These are phyloP conservation scores for Apogon hyalosoma DNA, from an alignment of 2,797 vertebrate genomes.

Conservation along the genomic window DNA sequence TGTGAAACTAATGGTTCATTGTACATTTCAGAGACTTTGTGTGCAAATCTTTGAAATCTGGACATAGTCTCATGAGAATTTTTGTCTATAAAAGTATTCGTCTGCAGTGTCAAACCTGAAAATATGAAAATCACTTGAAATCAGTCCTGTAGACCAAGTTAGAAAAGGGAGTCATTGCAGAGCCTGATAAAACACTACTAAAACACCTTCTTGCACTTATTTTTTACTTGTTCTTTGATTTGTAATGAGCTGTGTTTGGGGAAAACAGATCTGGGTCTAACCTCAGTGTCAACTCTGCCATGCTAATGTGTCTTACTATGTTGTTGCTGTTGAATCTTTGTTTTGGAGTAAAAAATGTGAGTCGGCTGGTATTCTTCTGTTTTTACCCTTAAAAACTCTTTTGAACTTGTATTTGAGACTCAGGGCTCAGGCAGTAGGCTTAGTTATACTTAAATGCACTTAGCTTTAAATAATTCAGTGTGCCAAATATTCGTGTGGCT, in stretches of 20 bases:
- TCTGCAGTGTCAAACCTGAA: too few species aligned
- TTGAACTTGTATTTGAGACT: too few species aligned
- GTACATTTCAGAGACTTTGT: too few species aligned
- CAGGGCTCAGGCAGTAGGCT: conserved; percentile 7
- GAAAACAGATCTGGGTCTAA: neutral
- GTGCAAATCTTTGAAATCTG: too few species aligned
- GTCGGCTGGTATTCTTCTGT: too few species aligned
- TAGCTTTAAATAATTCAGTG: neutral
- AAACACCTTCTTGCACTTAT: neutral
- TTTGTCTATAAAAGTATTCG: too few species aligned
- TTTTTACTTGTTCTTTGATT: neutral
- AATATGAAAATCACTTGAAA: too few species aligned
- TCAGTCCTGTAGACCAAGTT: too few species aligned
- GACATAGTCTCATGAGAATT: too few species aligned
- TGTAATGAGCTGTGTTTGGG: neutral
- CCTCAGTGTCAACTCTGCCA: neutral
- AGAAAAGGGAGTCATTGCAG: too few species aligned
- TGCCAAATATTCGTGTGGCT: neutral
- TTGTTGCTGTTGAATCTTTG: neutral
- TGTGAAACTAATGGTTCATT: too few species aligned
- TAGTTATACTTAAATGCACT: neutral
- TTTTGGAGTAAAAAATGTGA: neutral
- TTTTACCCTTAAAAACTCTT: too few species aligned
- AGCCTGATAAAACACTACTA: neutral
- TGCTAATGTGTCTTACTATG: neutral